phyloP scores from a whole-genome alignment of 2,888 invertebrate genomes.

The Rambutsinella grinnellia region DNA sequence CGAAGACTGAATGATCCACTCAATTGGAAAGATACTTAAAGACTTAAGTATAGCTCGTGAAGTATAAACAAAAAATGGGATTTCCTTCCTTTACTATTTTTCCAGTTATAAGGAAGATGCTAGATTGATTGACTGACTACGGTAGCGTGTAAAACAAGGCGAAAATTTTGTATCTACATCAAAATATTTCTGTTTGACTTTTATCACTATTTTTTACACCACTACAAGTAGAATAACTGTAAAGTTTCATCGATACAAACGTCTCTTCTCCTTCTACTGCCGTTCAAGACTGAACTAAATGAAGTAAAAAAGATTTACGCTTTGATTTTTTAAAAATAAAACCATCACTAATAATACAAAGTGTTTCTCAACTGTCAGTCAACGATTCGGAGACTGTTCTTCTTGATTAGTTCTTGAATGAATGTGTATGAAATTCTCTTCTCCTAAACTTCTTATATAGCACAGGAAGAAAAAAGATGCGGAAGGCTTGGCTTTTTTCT shows the following conservation, averaged over 20 bases:
- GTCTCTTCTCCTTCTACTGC: constrained; percentile 4
- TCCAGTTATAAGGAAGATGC: background rate
- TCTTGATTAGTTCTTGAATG: constrained; percentile 7
- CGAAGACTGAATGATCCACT: too few relatives aligned
- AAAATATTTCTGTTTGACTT: constrained; percentile 26
- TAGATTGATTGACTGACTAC: constrained; percentile 5
- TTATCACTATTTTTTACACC: constrained; percentile 14
- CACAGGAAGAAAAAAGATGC: too few relatives aligned
- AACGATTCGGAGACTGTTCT: constrained; percentile 21
- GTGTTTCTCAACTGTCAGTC: constrained; percentile 24
- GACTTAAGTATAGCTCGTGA: background rate
- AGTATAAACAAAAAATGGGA: background rate
- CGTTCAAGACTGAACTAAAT: too few relatives aligned
- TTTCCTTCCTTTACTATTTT: background rate
- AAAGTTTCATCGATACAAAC: background rate
- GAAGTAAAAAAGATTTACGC: constrained; percentile 18
- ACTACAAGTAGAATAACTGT: background rate
- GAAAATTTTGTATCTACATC: too few relatives aligned
- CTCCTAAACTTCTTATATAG: too few relatives aligned
- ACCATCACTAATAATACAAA: constrained; percentile 1
- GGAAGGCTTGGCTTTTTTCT: too few relatives aligned
- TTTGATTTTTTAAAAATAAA: constrained; percentile 14
- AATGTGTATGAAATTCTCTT: constrained; percentile 26
- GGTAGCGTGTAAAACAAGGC: too few relatives aligned
- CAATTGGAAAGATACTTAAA: too few relatives aligned